Conservation (phyloP, 2,888 invertebrate genomes). For the Netelia melanura region DNA sequence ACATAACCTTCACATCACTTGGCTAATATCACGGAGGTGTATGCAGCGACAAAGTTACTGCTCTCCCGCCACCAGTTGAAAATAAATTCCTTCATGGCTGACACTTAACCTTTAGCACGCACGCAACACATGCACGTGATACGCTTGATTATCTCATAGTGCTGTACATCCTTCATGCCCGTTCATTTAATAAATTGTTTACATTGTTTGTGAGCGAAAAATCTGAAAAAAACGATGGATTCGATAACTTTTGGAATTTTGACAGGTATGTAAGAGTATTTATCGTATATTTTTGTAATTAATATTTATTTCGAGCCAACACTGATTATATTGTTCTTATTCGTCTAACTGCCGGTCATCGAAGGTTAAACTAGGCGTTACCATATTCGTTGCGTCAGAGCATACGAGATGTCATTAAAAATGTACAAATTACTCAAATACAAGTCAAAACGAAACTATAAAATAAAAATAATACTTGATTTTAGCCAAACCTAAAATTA, state of each 20-base stretch:
- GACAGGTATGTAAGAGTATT: slow-evolving; percentile 74
- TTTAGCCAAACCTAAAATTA: too few relatives aligned
- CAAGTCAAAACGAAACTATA: too few relatives aligned
- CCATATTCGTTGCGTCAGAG: background rate
- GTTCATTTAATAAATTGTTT: background rate
- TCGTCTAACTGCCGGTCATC: background rate
- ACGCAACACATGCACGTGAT: too few relatives aligned
- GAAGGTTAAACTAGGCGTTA: background rate
- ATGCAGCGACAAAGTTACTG: background rate
- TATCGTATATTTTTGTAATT: slow-evolving; percentile 24
- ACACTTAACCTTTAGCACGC: background rate
- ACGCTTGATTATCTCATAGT: background rate
- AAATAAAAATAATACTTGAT: too few relatives aligned
- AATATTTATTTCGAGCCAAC: background rate
- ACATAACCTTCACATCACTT: background rate
- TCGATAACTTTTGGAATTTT: slow-evolving; percentile 79
- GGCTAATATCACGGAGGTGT: background rate
- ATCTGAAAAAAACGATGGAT: slow-evolving; percentile 70
- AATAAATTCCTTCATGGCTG: background rate
- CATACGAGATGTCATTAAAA: too few relatives aligned
- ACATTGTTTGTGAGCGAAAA: background rate
- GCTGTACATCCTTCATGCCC: background rate
- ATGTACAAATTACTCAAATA: too few relatives aligned
- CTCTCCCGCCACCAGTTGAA: too few relatives aligned
- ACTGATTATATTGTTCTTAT: background rate